Evolutionary conservation across 2,888 invertebrate species (phyloP).

Genomic region (Magallana nippona): DNA sequence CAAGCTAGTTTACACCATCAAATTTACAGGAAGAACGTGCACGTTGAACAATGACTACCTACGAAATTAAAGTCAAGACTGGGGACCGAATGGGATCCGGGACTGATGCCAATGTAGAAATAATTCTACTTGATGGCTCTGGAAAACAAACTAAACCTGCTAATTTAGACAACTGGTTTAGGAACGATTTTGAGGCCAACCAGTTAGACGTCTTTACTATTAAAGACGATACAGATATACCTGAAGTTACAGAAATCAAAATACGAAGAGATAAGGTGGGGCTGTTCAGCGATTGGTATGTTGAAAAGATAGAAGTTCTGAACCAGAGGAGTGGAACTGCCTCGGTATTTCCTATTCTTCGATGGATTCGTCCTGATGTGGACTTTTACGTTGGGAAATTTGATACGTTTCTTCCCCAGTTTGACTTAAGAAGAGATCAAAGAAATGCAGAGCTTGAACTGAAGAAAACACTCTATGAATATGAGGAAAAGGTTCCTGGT

Average conservation of each 20-base stretch:
- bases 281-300: slow-evolving; percentile 61
- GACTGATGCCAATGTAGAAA: slow-evolving; percentile 80
- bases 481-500: slow-evolving; percentile 61
- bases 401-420: slow-evolving; percentile 79
- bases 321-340: not conserved
- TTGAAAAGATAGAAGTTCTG: slow-evolving; percentile 32
- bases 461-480: slow-evolving; percentile 69
- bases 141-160: slow-evolving; percentile 74
- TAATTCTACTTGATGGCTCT: slow-evolving; percentile 78
- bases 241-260: slow-evolving; percentile 71
- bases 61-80: slow-evolving; percentile 79
- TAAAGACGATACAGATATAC: slow-evolving; percentile 57
- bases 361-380: slow-evolving; percentile 72
- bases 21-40: too few relatives aligned
- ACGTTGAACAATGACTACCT: slow-evolving; percentile 40
- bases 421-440: slow-evolving; percentile 77
- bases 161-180: slow-evolving; percentile 77
- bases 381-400: slow-evolving; percentile 52
- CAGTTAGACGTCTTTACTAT: slow-evolving; percentile 66
- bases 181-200: slow-evolving; percentile 74
- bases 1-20: too few relatives aligned
- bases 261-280: slow-evolving; percentile 78
- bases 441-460: slow-evolving; percentile 78
- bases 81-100: slow-evolving; percentile 80
- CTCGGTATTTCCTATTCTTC: slow-evolving; percentile 19